Percentiles rank a stretch among this genome's conserved stretches.
Evolutionary conservation across 2,113 vertebrate genomes (phyloP).

Genomic region (Antechinus flavipes): DNA sequence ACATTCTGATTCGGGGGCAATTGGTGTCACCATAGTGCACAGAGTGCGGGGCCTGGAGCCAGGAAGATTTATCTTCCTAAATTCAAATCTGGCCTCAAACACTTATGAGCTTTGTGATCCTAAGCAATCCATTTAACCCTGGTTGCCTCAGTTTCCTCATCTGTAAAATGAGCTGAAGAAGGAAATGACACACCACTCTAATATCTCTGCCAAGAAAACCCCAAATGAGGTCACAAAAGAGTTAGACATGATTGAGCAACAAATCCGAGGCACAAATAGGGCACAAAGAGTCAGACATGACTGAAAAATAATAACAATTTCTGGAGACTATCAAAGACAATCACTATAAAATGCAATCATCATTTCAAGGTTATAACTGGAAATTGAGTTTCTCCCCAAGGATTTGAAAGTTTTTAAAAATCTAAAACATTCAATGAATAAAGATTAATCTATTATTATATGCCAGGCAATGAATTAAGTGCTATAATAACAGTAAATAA

Average conservation of each 20-base stretch:
- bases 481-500: not conserved
- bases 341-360: not conserved
- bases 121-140: not conserved
- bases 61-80: not conserved
- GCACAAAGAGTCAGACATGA: not conserved
- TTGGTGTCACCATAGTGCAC: not conserved
- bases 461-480: not conserved
- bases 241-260: not conserved
- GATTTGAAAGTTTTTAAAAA: too few species aligned
- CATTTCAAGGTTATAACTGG: not conserved
- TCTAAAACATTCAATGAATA: not conserved
- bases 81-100: not conserved
- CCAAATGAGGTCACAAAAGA: not conserved
- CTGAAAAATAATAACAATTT: not conserved
- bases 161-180: not conserved
- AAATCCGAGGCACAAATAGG: too few species aligned
- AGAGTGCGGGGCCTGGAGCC: not conserved
- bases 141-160: not conserved
- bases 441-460: not conserved
- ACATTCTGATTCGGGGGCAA: not conserved
- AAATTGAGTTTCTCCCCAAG: not conserved
- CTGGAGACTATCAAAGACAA: not conserved
- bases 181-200: not conserved
- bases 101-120: not conserved
- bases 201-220: not conserved